phyloP scores from a whole-genome alignment of 2,113 vertebrate genomes.

The Gallinago undulata region DNA sequence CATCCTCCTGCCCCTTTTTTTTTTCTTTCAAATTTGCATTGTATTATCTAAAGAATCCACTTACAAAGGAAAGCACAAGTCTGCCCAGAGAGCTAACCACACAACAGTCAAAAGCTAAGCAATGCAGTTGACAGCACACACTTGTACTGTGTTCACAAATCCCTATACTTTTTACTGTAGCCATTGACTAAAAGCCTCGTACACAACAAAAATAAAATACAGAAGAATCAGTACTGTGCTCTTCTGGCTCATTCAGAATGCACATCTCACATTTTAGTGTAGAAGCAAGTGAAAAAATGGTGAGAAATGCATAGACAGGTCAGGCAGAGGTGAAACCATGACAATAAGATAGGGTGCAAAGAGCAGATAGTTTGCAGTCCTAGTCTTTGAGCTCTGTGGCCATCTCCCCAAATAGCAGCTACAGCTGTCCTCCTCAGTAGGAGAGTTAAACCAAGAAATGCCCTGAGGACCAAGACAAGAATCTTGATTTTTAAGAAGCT shows the following conservation, averaged over 20 bases:
- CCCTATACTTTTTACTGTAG: neutral
- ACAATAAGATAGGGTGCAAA: neutral
- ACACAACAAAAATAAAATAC: neutral
- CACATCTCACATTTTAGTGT: neutral
- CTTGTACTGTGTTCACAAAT: neutral
- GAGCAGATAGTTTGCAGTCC: neutral
- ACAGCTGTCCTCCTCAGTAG: neutral
- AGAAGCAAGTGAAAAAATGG: neutral
- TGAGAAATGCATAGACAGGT: neutral
- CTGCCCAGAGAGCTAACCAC: neutral
- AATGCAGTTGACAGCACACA: neutral
- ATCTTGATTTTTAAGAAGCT: neutral
- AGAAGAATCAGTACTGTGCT: neutral
- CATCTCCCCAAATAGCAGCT: neutral
- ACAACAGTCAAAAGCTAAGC: neutral
- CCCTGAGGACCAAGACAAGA: neutral
- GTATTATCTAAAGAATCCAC: neutral
- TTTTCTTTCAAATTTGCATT: neutral
- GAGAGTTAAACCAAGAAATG: neutral
- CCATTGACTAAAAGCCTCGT: neutral
- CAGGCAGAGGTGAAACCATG: neutral
- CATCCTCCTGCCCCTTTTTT: neutral
- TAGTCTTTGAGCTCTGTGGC: neutral
- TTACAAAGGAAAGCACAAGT: neutral
- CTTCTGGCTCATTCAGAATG: neutral